Percentiles rank a stretch among this genome's conserved stretches.
Evolutionary conservation across 2,113 vertebrate genomes (phyloP).

Genomic region (Parus major): DNA sequence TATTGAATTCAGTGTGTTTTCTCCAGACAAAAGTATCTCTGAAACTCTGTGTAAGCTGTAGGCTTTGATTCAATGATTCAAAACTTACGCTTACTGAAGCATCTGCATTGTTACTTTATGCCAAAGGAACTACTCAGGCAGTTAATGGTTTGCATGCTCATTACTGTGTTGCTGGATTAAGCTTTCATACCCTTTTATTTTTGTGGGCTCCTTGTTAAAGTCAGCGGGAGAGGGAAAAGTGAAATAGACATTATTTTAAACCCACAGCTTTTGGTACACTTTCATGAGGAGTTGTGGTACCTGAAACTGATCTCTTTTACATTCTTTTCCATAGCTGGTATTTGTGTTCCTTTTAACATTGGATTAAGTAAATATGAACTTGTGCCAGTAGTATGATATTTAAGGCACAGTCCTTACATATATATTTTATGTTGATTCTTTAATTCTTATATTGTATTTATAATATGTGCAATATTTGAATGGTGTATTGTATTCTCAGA

Average conservation of each 20-base stretch:
- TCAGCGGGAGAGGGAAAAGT: not conserved
- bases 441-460: not conserved
- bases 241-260: not conserved
- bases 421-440: not conserved
- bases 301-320: not conserved
- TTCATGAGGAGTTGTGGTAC: not conserved
- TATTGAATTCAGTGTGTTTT: not conserved
- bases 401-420: not conserved
- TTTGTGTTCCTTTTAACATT: not conserved
- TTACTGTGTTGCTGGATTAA: not conserved
- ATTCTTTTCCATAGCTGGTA: not conserved
- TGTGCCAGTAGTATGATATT: not conserved
- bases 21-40: not conserved
- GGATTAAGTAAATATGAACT: not conserved
- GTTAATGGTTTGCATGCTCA: not conserved
- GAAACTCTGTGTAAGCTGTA: not conserved
- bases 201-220: not conserved
- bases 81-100: not conserved
- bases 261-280: not conserved
- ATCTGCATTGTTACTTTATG: not conserved
- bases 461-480: not conserved
- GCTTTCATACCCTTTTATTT: not conserved
- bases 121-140: not conserved
- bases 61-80: not conserved
- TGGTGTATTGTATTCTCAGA: not conserved